phyloP scores from a whole-genome alignment of 2,113 vertebrate genomes.

The Psilopsiagon aymara region DNA sequence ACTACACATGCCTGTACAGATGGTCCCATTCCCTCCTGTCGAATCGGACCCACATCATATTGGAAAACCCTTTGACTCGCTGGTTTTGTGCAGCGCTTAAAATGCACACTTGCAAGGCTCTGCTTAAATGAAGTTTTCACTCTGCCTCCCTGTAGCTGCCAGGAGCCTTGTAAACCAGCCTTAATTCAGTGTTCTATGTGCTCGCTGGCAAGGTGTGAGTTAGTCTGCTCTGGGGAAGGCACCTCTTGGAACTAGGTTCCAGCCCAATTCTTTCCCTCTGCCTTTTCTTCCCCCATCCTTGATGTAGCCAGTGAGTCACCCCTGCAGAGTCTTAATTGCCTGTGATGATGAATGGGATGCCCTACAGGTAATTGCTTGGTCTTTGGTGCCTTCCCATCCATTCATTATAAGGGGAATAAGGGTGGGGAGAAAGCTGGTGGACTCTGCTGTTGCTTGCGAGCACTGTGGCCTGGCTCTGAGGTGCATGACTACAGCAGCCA shows the following conservation, averaged over 20 bases:
- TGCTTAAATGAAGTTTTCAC: neutral
- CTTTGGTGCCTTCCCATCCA: neutral
- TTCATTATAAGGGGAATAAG: neutral
- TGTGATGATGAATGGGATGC: slow-evolving; percentile 40
- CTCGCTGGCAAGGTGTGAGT: neutral
- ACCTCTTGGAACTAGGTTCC: neutral
- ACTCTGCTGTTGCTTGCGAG: neutral
- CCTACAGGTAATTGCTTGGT: slow-evolving; percentile 33
- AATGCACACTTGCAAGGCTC: neutral
- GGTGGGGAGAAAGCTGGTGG: neutral
- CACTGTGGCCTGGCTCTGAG: neutral
- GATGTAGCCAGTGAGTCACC: slow-evolving; percentile 38
- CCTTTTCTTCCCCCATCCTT: neutral
- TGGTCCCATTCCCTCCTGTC: fast-evolving
- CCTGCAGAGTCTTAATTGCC: slow-evolving; percentile 23
- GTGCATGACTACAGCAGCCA: neutral
- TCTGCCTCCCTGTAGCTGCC: neutral
- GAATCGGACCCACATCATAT: fast-evolving
- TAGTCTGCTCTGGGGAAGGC: neutral
- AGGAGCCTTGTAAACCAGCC: neutral
- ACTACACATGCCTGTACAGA: fast-evolving
- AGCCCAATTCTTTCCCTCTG: neutral
- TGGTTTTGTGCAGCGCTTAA: neutral
- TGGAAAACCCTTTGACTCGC: neutral
- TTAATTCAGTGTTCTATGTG: neutral